Percentiles rank a stretch among this genome's conserved stretches.
These are phyloP conservation scores for Pseudorhiza aurosa DNA, from an alignment of 30 jellyfish, hydroid and myxozoan genomes.

Conservation along the genomic window DNA sequence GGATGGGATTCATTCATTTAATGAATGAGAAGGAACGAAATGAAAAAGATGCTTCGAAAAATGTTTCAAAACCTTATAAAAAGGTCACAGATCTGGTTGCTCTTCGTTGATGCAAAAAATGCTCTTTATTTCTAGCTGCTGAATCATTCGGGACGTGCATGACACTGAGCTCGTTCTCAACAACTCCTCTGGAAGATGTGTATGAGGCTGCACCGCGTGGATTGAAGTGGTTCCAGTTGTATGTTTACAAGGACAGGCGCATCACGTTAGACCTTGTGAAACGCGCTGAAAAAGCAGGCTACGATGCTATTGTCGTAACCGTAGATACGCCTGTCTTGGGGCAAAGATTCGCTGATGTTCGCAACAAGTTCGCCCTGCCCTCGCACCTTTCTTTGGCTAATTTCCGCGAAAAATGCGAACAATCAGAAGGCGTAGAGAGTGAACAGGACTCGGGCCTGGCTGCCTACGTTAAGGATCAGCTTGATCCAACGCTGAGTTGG, in stretches of 20 bases:
- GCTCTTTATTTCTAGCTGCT: conserved; percentile 78
- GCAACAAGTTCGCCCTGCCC: conserved; percentile 58
- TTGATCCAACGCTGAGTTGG: conserved; percentile 84
- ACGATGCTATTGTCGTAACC: conserved; percentile 75
- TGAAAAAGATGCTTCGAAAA: too few relatives aligned
- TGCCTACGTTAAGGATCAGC: conserved; percentile 37
- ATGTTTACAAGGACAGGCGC: conserved; percentile 71
- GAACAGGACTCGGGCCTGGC: conserved; percentile 74
- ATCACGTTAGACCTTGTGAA: conserved; percentile 56
- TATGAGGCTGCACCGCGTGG: conserved; percentile 52
- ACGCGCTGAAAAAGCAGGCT: conserved; percentile 81
- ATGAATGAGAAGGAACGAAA: too few relatives aligned
- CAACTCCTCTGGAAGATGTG: conserved; percentile 70
- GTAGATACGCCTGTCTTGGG: conserved; percentile 77
- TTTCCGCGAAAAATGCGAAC: conserved; percentile 24
- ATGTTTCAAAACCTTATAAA: too few relatives aligned
- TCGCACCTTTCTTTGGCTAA: conserved; percentile 54
- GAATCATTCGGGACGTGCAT: conserved; percentile 64
- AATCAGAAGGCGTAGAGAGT: conserved; percentile 55
- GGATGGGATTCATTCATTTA: too few relatives aligned
- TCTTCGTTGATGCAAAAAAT: too few relatives aligned
- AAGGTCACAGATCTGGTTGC: too few relatives aligned
- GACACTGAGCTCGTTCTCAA: conserved; percentile 78
- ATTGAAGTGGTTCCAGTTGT: conserved; percentile 70
- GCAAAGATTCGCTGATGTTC: conserved; percentile 45